phyloP scores from a whole-genome alignment of 2,113 vertebrate species.

The Megaceryle maxima region DNA sequence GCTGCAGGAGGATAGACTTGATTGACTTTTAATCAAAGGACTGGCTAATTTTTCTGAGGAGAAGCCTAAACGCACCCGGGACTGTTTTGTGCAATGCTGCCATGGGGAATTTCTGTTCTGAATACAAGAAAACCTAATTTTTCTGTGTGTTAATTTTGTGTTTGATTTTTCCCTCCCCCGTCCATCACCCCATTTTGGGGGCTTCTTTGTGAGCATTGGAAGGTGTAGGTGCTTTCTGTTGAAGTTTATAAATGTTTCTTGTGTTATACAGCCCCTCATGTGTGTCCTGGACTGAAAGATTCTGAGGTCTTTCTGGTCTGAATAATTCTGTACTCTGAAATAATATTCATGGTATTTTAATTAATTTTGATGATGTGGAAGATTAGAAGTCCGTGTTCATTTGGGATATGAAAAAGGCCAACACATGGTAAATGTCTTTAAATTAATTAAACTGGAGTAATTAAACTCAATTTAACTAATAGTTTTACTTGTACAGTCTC shows the following conservation, averaged over 20 bases:
- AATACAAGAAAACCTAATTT: not conserved
- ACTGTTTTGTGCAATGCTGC: not conserved
- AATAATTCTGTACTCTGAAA: not conserved
- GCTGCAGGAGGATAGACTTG: not conserved
- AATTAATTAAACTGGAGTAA: not conserved
- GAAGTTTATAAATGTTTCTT: not conserved
- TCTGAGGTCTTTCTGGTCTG: not conserved
- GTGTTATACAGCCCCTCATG: not conserved
- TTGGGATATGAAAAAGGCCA: not conserved
- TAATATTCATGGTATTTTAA: not conserved
- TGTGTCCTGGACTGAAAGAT: not conserved
- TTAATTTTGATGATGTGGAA: not conserved
- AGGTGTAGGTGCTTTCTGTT: not conserved
- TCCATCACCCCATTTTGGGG: accelerated
- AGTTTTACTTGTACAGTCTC: not conserved
- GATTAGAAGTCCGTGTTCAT: not conserved
- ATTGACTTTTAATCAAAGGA: not conserved
- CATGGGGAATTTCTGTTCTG: not conserved
- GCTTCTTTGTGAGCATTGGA: not conserved
- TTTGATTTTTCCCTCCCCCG: not conserved
- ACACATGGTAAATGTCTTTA: not conserved
- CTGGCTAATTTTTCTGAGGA: not conserved
- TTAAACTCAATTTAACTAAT: not conserved
- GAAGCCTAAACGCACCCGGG: not conserved
- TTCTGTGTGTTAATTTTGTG: not conserved